Percentiles rank a stretch among this genome's conserved stretches.
phyloP scores from a whole-genome alignment of 2,797 vertebrate genomes.

The Synaphobranchus kaupii region DNA sequence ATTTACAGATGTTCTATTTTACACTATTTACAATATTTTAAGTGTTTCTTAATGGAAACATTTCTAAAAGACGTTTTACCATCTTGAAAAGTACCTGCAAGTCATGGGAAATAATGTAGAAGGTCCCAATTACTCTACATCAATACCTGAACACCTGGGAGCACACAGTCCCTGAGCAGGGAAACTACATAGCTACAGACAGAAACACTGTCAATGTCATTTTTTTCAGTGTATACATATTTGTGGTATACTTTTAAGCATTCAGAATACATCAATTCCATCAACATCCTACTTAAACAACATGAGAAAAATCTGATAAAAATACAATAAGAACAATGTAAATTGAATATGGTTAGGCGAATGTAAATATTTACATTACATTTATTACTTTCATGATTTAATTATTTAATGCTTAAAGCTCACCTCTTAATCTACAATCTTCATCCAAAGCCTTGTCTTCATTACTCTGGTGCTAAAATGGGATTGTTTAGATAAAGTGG shows the following conservation, averaged over 20 bases:
- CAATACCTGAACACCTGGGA: background rate
- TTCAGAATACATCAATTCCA: background rate
- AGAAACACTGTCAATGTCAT: background rate
- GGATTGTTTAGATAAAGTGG: background rate
- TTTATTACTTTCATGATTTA: background rate
- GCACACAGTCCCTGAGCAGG: background rate
- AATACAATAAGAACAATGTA: too few species aligned
- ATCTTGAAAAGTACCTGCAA: background rate
- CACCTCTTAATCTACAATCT: background rate
- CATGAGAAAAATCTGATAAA: too few species aligned
- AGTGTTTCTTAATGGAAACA: background rate
- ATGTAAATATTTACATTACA: background rate
- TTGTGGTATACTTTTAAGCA: background rate
- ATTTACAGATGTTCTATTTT: too few species aligned
- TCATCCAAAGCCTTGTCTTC: background rate
- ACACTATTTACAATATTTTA: too few species aligned
- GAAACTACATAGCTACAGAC: background rate
- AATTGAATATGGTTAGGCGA: too few species aligned
- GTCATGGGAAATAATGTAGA: background rate
- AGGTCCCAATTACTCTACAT: background rate
- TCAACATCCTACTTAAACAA: background rate
- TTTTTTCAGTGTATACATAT: background rate
- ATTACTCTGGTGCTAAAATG: background rate
- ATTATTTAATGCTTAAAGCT: background rate
- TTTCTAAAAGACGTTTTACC: background rate